Evolutionary conservation across 2,888 invertebrate genomes (phyloP), one percentile per base, ranked within the genome.

Genomic region (Andrena marginata): DNA sequence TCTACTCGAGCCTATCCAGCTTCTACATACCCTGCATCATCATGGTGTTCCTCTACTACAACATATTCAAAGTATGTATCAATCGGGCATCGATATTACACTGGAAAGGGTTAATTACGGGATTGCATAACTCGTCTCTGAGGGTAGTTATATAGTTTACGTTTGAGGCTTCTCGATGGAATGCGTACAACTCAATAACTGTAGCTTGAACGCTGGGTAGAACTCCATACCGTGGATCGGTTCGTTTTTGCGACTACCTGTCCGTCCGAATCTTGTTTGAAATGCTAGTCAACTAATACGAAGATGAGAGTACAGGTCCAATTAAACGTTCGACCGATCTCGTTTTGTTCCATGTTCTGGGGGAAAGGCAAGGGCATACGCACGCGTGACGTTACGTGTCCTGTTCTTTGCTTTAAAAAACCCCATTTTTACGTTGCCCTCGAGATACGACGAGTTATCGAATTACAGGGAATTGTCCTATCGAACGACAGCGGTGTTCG

Each of bases 11-110:
- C 73, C 96, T 99, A 89, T 98, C 98, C 88, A 99, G 99, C 92
- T 99, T 99, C 96, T 99, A 99, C 95, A 99, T 99, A 92, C 99
- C 99, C 51, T 98, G 99, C 94, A 97, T 99, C 93, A 98, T 99
- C 94, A 99, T 99, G 99, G 98, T 99, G 94, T 98, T 98, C 94
- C 97, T 99, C 79, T 99, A 99, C 95, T 99, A 98, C 95, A 97
- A 96, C 95, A 99, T 99, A 95, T 99, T 99, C 95, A 97, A 97
- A 96, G 99, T 99, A 90, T 95, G 96, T 94, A 33, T 35, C 48
- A 5, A 16, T 42, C 5, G 35, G 29, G 10, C 8, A 6, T 20
- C 33, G 29, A 16, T 31, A 23, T 29, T 10, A 20, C 10, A 7
- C 8, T 49, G 31, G 16, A 1, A n/a, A 16, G 1, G 8, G 13